Conservation (phyloP, 2,113 vertebrate genomes). For the Camelus bactrianus region DNA sequence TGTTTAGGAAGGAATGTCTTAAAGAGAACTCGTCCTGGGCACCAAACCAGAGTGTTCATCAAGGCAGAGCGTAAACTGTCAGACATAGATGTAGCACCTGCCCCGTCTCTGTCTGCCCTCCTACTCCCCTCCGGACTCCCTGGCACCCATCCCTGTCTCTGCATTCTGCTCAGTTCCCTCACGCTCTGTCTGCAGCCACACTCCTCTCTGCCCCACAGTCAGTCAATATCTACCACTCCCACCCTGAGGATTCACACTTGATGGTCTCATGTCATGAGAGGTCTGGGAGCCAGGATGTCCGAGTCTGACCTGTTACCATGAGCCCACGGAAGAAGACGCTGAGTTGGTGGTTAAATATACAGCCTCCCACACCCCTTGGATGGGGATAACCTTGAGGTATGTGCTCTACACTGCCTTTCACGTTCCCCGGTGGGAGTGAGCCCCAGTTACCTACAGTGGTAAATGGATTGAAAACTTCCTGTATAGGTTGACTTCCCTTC, state of each 20-base stretch:
- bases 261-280: neutral
- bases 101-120: neutral
- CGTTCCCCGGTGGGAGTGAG: neutral
- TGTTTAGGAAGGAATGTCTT: neutral
- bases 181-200: neutral
- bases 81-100: neutral
- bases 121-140: neutral
- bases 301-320: neutral
- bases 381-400: neutral
- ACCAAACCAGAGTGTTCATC: neutral
- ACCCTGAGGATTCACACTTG: neutral
- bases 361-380: neutral
- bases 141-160: neutral
- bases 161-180: neutral
- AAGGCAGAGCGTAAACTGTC: conserved; percentile 9
- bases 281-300: neutral
- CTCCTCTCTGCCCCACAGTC: no score
- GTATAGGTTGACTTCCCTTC: neutral
- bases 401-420: neutral
- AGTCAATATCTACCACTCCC: neutral
- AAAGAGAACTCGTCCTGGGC: conserved; percentile 10
- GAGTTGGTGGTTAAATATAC: neutral
- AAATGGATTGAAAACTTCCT: neutral
- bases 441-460: neutral
- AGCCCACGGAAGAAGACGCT: neutral